Evolutionary conservation across 1,140 invertebrate species (phyloP), one percentile per base, ranked within the genome.

Genomic region (Pectinophora gossypiella): DNA sequence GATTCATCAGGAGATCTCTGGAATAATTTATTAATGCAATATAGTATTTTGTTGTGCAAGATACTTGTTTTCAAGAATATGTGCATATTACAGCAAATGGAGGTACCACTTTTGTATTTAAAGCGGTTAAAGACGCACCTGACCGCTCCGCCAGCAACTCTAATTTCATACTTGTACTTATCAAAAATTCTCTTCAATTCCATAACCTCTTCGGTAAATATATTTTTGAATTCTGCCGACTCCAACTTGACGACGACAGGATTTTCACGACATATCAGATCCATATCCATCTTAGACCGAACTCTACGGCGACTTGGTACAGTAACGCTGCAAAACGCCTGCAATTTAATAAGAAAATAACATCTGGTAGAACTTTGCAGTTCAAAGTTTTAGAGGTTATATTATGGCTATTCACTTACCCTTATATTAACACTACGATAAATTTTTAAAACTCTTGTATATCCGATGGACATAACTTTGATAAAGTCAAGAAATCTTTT

Each of bases 61-160:
- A n/a, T n/a, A n/a, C n/a, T n/a, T n/a, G n/a, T n/a, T n/a, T n/a
- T n/a, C n/a, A n/a, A n/a, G n/a, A n/a, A n/a, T n/a, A n/a, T n/a
- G n/a, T n/a, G n/a, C n/a, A n/a, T n/a, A n/a, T n/a, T n/a, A n/a
- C n/a, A n/a, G n/a, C n/a, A n/a, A n/a, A n/a, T n/a, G n/a, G n/a
- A n/a, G n/a, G n/a, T n/a, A n/a, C n/a, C n/a, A n/a, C n/a, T n/a
- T n/a, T n/a, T n/a, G n/a, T n/a, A n/a, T n/a, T n/a, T n/a, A n/a
- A n/a, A n/a, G n/a, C n/a, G n/a, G n/a, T n/a, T n/a, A n/a, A n/a
- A n/a, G n/a, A n/a, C n/a, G n/a, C 73, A 91, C 91, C 91, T 89
- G 3, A 97, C 98, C 20, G 98, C 97, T 13, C 98, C 98, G 47
- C 98, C 98, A 40, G 97, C 98, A 52, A 99, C 94, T 59, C 98